Evolutionary conservation across 92 coral and sea anemone species (phyloP).

Genomic region (Phymanthus crucifer): DNA sequence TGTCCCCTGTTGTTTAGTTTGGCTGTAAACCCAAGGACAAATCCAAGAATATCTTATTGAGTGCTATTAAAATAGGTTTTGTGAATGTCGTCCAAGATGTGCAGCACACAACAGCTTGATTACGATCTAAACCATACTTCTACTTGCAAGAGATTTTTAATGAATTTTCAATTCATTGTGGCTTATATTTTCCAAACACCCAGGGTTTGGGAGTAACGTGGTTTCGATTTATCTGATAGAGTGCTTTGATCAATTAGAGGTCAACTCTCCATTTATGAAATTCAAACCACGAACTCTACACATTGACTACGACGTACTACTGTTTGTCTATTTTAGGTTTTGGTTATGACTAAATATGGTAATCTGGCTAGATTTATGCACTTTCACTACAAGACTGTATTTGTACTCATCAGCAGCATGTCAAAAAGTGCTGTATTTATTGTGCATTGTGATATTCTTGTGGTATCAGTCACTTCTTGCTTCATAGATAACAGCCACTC

Average conservation of each 20-base stretch:
- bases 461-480: background rate
- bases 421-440: background rate
- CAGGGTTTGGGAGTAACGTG: no score
- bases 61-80: no score
- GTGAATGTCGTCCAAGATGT: no score
- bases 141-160: background rate
- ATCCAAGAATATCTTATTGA: background rate
- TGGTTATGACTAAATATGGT: conserved; percentile 9
- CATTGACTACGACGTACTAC: background rate
- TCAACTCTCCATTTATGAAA: background rate
- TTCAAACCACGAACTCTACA: background rate
- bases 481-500: background rate
- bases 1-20: background rate
- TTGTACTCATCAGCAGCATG: background rate
- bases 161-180: background rate
- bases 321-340: background rate
- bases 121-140: background rate
- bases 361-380: background rate
- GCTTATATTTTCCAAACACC: no score
- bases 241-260: background rate
- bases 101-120: no score
- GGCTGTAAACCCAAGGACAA: background rate
- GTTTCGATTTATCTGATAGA: no score
- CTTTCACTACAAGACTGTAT: background rate
- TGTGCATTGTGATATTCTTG: background rate